phyloP scores from a whole-genome alignment of 2,113 vertebrate species.

The Tetraodon nigroviridis region DNA sequence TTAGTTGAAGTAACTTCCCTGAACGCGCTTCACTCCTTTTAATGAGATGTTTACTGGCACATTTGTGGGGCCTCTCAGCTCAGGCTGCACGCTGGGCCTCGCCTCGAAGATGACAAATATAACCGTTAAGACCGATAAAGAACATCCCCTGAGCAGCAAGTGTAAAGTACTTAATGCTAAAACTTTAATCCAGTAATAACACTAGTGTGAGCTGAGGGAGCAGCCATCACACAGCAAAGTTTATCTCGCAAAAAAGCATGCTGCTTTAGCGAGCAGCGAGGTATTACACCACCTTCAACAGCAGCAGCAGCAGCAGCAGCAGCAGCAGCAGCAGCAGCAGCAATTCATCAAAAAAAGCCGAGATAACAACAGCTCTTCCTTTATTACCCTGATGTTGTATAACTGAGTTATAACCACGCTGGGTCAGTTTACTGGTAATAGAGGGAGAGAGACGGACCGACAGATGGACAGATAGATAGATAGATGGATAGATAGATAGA shows the following conservation, averaged over 20 bases:
- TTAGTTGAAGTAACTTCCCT: slow-evolving; percentile 2
- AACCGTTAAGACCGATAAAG: slow-evolving; percentile 36
- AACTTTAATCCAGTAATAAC: slow-evolving; percentile 48
- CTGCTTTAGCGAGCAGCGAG: no score
- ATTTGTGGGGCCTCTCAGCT: slow-evolving; percentile 12
- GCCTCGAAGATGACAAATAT: slow-evolving; percentile 30
- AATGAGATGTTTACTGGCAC: slow-evolving; percentile 3
- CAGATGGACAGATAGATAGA: no score
- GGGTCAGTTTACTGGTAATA: no score
- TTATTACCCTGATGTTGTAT: no score
- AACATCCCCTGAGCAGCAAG: slow-evolving; percentile 38
- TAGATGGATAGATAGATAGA: no score
- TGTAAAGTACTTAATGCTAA: slow-evolving; percentile 47
- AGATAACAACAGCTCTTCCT: no score
- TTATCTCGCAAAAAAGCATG: not conserved
- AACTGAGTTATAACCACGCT: no score
- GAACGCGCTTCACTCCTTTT: slow-evolving; percentile 13
- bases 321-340: no score
- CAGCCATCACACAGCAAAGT: slow-evolving; percentile 21
- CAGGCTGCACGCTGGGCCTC: not conserved
- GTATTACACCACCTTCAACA: no score
- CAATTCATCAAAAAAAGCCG: no score
- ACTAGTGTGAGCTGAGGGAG: slow-evolving; percentile 23
- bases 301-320: no score
- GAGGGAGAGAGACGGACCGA: no score